Conservation (phyloP, 2,113 vertebrate genomes). For the Suncus etruscus region DNA sequence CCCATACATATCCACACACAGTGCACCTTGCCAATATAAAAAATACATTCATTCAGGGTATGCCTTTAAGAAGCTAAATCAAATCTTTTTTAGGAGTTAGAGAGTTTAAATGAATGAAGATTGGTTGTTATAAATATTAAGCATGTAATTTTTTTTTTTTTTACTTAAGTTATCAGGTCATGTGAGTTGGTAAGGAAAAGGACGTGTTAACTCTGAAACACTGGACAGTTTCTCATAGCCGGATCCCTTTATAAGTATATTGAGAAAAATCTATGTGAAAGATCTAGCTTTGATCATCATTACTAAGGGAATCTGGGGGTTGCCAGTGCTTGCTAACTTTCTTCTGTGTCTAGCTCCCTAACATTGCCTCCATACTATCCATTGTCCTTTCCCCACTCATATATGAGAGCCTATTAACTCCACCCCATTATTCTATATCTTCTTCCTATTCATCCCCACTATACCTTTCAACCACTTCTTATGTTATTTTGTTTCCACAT, state of each 20-base stretch:
- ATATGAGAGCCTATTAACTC: conserved; percentile 11
- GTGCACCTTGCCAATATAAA: neutral
- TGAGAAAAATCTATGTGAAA: neutral
- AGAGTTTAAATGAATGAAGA: conserved; percentile 45
- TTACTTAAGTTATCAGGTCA: neutral
- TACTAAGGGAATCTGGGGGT: neutral
- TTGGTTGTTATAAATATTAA: neutral
- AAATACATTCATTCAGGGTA: conserved; percentile 28
- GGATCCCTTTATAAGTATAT: neutral
- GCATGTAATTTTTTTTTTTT: neutral
- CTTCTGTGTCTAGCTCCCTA: neutral
- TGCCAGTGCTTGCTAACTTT: neutral
- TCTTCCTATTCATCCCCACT: neutral
- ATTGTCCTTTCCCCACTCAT: neutral
- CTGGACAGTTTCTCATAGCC: neutral
- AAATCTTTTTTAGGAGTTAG: conserved; percentile 34
- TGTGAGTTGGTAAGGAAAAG: neutral
- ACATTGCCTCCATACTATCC: neutral
- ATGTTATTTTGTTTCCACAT: neutral
- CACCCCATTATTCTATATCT: neutral
- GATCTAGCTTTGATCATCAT: neutral
- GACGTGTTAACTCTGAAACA: conserved; percentile 24
- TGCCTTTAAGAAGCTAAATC: neutral
- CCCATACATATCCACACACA: neutral
- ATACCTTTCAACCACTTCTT: neutral